Conservation (phyloP, 2,113 vertebrate genomes). For the Anhinga anhinga region DNA sequence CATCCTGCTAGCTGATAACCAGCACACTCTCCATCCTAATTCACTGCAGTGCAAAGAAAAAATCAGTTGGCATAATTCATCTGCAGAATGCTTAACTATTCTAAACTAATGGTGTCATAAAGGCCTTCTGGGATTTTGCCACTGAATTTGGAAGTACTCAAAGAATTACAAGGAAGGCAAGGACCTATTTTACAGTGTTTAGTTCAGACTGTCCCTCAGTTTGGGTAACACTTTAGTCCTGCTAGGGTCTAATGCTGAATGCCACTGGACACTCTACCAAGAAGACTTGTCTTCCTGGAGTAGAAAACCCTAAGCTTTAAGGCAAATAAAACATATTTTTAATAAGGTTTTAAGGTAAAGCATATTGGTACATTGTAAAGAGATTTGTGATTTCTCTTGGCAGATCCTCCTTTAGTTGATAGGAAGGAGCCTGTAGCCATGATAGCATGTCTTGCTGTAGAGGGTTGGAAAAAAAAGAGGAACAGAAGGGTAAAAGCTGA, state of each 20-base stretch:
- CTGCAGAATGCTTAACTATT: neutral
- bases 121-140: neutral
- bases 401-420: neutral
- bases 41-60: neutral
- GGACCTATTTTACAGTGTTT: neutral
- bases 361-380: neutral
- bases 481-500: neutral
- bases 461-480: neutral
- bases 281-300: neutral
- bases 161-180: neutral
- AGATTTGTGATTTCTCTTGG: neutral
- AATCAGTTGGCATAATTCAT: neutral
- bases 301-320: neutral
- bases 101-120: neutral
- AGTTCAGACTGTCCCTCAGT: neutral
- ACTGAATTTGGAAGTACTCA: neutral
- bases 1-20: neutral
- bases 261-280: neutral
- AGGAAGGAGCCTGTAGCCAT: neutral
- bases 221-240: neutral
- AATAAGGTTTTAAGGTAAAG: neutral
- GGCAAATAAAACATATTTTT: neutral
- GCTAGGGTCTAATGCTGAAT: neutral
- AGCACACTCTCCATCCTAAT: accelerated
- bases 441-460: neutral